Evolutionary conservation across 2,888 invertebrate species (phyloP).

Genomic region (Orthosia gothica): DNA sequence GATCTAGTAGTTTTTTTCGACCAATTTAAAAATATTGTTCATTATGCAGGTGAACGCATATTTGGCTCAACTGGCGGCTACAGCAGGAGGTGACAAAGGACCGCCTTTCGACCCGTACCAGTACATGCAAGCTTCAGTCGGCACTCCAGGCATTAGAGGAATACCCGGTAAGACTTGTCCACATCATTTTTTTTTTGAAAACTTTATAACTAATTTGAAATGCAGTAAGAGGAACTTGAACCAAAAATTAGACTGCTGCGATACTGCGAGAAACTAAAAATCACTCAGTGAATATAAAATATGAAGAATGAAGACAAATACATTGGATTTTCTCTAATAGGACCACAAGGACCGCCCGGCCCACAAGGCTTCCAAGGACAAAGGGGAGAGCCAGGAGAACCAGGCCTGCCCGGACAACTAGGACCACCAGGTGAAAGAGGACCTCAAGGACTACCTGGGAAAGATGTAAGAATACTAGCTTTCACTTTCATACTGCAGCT

Average conservation of each 20-base stretch:
- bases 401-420: constrained; percentile 93
- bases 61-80: constrained; percentile 94
- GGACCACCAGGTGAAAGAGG: constrained; percentile 94
- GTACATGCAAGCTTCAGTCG: constrained; percentile 95
- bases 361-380: constrained; percentile 96
- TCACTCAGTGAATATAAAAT: background rate
- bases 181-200: background rate
- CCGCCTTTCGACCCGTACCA: constrained; percentile 93
- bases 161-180: constrained; percentile 91
- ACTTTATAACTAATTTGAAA: background rate
- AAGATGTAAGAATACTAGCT: constrained; percentile 92
- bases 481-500: too few relatives aligned
- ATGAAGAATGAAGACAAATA: background rate
- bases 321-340: constrained; percentile 66
- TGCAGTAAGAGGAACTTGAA: background rate
- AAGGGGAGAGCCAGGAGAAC: constrained; percentile 95
- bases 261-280: background rate
- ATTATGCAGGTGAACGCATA: constrained; percentile 92
- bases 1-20: background rate
- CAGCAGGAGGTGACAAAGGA: constrained; percentile 95
- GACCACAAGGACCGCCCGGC: constrained; percentile 89
- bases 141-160: constrained; percentile 95
- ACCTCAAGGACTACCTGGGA: constrained; percentile 93
- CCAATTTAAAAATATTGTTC: background rate
- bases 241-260: background rate